Conservation (phyloP, 1,140 invertebrate genomes). For the Atta texana region DNA sequence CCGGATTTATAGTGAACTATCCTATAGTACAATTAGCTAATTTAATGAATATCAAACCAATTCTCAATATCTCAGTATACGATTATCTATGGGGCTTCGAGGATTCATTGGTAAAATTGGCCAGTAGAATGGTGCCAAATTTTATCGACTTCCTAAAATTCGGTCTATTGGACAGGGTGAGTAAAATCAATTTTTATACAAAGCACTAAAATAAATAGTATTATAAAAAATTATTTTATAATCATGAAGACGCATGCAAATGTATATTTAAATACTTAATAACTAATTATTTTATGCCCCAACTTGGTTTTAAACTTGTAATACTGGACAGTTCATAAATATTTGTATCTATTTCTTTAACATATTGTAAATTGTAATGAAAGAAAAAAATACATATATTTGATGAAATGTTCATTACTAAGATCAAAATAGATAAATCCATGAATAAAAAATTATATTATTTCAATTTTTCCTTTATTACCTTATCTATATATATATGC, state of each 20-base stretch:
- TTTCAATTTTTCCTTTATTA: neutral
- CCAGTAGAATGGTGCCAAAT: constrained; percentile 89
- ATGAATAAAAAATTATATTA: neutral
- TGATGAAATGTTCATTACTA: neutral
- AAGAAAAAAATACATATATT: neutral
- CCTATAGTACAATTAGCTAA: constrained; percentile 88
- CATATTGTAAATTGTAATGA: neutral
- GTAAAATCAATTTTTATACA: constrained; percentile 73
- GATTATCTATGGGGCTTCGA: constrained; percentile 96
- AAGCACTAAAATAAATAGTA: neutral
- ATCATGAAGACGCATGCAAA: neutral
- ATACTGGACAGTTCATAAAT: neutral
- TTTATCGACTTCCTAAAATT: constrained; percentile 92
- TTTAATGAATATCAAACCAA: constrained; percentile 89
- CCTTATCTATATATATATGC: neutral
- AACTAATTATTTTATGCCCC: neutral
- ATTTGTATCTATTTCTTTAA: neutral
- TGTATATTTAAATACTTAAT: neutral
- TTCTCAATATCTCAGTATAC: constrained; percentile 90
- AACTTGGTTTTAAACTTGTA: neutral
- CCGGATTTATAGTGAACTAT: constrained; percentile 88
- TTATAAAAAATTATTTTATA: neutral
- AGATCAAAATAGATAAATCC: neutral
- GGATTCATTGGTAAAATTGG: constrained; percentile 90
- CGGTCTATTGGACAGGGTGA: constrained; percentile 93